These are phyloP conservation scores for Porites lutea DNA, from an alignment of 64 coral and sea anemone species.

Conservation along the genomic window DNA sequence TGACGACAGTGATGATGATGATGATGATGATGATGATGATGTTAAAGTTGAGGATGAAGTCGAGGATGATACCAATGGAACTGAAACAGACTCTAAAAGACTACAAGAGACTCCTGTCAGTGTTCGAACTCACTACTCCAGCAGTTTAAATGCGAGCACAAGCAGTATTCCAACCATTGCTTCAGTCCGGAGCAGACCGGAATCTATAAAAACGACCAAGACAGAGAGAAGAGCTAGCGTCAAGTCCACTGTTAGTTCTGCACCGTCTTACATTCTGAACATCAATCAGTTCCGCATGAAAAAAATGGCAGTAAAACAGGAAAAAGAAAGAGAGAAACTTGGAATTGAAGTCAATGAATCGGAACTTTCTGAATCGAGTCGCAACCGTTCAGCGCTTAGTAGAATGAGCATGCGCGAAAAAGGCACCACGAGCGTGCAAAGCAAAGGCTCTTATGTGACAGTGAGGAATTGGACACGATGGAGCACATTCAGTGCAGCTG, in stretches of 20 bases:
- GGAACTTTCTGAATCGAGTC: constrained; percentile 17
- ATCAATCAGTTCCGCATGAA: constrained; percentile 42
- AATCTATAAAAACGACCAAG: background rate
- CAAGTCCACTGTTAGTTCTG: constrained; percentile 15
- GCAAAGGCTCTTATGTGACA: constrained; percentile 48
- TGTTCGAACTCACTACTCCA: constrained; percentile 26
- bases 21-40: constrained; percentile 23
- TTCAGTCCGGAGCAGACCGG: constrained; percentile 18
- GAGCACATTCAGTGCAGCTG: constrained; percentile 47
- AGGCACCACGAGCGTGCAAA: constrained; percentile 16
- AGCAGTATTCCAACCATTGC: constrained; percentile 72
- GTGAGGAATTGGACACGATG: constrained; percentile 70
- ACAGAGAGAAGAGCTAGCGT: constrained; percentile 18
- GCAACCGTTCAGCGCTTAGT: background rate
- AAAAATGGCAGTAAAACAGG: constrained; percentile 29
- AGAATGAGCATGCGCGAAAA: constrained; percentile 25
- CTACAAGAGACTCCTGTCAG: background rate
- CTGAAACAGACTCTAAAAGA: background rate
- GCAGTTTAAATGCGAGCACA: constrained; percentile 49
- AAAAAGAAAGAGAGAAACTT: constrained; percentile 10
- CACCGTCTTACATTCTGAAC: constrained; percentile 46
- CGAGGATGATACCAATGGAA: background rate
- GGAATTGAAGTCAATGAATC: background rate
- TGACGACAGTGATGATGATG: background rate
- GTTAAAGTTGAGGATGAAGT: background rate